Conservation (phyloP, 2,797 vertebrate species). For the Borostomias antarcticus region DNA sequence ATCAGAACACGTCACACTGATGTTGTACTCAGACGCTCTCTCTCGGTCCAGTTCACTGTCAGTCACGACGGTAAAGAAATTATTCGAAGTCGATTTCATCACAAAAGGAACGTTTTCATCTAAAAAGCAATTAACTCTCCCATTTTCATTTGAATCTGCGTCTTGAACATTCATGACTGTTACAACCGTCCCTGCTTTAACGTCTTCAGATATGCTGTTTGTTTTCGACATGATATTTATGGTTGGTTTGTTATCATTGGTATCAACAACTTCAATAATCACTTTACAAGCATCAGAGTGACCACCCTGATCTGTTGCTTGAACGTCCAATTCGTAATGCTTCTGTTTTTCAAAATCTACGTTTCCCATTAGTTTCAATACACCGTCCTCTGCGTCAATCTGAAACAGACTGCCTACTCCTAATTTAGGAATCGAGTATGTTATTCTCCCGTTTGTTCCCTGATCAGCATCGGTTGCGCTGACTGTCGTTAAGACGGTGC, state of each 20-base stretch:
- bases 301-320: slow-evolving; percentile 74
- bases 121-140: slow-evolving; percentile 67
- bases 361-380: slow-evolving; percentile 35
- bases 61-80: slow-evolving; percentile 74
- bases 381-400: slow-evolving; percentile 45
- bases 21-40: slow-evolving; percentile 64
- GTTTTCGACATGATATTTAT: slow-evolving; percentile 70
- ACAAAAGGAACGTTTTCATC: slow-evolving; percentile 63
- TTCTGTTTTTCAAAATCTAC: slow-evolving; percentile 60
- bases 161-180: slow-evolving; percentile 70
- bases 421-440: slow-evolving; percentile 50
- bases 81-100: slow-evolving; percentile 68
- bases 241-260: slow-evolving; percentile 77
- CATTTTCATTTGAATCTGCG: slow-evolving; percentile 75
- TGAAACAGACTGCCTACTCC: slow-evolving; percentile 39
- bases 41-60: slow-evolving; percentile 70
- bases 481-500: slow-evolving; percentile 42
- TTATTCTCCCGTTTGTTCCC: slow-evolving; percentile 33
- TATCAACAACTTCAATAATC: slow-evolving; percentile 71
- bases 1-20: slow-evolving; percentile 72
- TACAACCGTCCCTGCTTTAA: slow-evolving; percentile 43
- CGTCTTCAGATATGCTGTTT: slow-evolving; percentile 50
- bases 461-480: slow-evolving; percentile 61
- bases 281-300: slow-evolving; percentile 66
- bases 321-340: slow-evolving; percentile 67